Conservation (phyloP, 2,113 vertebrate genomes). For the Pelmatolapia mariae region DNA sequence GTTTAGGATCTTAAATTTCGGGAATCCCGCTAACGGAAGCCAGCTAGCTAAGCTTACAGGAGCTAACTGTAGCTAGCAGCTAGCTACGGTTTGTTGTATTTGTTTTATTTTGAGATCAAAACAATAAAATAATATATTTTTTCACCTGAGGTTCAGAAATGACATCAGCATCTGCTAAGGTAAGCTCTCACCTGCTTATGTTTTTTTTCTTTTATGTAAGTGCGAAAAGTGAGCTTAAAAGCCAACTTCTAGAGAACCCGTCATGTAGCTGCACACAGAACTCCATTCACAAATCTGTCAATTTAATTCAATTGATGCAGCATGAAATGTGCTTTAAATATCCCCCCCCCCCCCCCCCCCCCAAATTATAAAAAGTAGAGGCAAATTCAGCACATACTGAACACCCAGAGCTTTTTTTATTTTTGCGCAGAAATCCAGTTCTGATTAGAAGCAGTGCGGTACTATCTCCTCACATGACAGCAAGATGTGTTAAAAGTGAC, state of each 20-base stretch:
- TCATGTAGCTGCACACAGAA: not conserved
- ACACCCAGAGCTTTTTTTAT: accelerated
- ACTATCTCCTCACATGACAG: not conserved
- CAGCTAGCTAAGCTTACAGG: not conserved
- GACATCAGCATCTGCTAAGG: constrained; percentile 77
- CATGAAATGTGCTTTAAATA: accelerated
- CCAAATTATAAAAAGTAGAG: accelerated
- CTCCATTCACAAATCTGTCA: not conserved
- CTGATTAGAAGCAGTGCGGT: not conserved
- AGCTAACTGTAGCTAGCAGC: constrained; percentile 41
- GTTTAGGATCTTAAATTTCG: not conserved
- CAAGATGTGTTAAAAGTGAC: accelerated
- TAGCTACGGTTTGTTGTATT: not conserved
- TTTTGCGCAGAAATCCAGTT: not conserved
- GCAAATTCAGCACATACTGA: accelerated
- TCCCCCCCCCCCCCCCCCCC: accelerated
- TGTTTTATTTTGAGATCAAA: not conserved
- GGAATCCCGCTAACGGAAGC: not conserved
- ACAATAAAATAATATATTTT: not conserved
- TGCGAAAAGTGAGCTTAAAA: not conserved
- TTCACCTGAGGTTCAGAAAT: not conserved
- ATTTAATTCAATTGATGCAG: accelerated
- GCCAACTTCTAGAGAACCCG: not conserved
- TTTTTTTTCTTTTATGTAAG: too few species aligned
- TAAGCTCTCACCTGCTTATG: not conserved